Conservation (phyloP, 2,888 invertebrate species). For the Caenorhabditis sp. region DNA sequence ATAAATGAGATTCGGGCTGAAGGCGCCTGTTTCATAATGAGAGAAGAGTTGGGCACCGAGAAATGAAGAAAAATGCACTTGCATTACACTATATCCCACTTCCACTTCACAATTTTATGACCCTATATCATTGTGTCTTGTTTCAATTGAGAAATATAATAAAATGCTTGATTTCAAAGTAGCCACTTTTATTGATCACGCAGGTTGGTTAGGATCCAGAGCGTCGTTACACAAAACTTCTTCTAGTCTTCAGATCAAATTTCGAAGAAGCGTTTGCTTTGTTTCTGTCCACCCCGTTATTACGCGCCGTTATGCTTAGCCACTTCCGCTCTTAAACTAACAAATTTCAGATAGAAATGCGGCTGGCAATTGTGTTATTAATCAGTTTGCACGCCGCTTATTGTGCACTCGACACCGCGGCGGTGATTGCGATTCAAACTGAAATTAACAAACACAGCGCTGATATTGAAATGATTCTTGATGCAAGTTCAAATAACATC, state of each 20-base stretch:
- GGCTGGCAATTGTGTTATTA: constrained; percentile 19
- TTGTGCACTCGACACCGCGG: constrained; percentile 69
- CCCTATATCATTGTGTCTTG: constrained; percentile 6
- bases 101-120: constrained; percentile 24
- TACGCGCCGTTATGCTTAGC: not conserved
- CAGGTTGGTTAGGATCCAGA: constrained; percentile 22
- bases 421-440: constrained; percentile 71
- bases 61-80: constrained; percentile 53
- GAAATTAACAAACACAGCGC: constrained; percentile 70
- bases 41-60: constrained; percentile 26
- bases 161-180: not conserved
- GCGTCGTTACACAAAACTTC: constrained; percentile 25
- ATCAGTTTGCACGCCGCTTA: constrained; percentile 19
- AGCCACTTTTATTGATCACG: constrained; percentile 16
- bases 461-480: constrained; percentile 71
- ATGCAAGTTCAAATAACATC: constrained; percentile 59
- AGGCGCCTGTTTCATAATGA: constrained; percentile 40
- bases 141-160: no score
- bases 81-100: constrained; percentile 47
- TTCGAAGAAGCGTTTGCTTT: constrained; percentile 9
- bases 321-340: not conserved
- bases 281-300: not conserved
- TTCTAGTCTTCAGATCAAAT: constrained; percentile 36
- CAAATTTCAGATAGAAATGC: constrained; percentile 22
- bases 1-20: constrained; percentile 26